Percentiles rank a stretch among this genome's conserved stretches.
Conservation (phyloP, 1,140 invertebrate genomes). For the Drosophila kanapiae region DNA sequence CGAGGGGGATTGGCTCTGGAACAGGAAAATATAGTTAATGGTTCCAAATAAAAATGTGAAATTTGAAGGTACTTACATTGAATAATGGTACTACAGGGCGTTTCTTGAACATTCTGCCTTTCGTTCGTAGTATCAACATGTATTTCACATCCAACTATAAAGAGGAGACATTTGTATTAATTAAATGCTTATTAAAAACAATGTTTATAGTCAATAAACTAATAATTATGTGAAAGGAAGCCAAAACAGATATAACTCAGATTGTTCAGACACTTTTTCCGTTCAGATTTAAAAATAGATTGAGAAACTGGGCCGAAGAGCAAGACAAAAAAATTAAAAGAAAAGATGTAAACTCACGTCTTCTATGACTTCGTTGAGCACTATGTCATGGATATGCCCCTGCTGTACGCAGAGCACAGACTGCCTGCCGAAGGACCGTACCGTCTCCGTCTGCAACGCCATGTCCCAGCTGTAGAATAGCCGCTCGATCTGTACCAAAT, state of each 20-base stretch:
- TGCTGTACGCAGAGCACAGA: constrained; percentile 86
- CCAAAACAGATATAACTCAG: background rate
- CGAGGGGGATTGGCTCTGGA: constrained; percentile 58
- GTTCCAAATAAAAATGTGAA: background rate
- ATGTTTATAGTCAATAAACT: background rate
- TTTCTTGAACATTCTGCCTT: constrained; percentile 58
- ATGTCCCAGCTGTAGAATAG: constrained; percentile 86
- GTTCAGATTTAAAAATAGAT: background rate
- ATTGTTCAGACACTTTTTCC: too few species aligned
- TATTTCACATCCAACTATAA: constrained; percentile 85
- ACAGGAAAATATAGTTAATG: background rate
- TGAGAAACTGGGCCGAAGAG: background rate
- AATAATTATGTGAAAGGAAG: background rate
- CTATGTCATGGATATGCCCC: constrained; percentile 86
- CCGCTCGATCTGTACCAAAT: constrained; percentile 84
- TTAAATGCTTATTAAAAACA: background rate
- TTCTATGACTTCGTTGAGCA: constrained; percentile 88
- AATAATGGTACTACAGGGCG: constrained; percentile 62
- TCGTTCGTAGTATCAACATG: constrained; percentile 83
- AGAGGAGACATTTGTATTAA: constrained; percentile 9
- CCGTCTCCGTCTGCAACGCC: constrained; percentile 86
- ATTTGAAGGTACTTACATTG: constrained; percentile 40
- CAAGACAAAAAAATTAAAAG: background rate
- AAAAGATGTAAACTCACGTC: constrained; percentile 80
- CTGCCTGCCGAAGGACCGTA: constrained; percentile 80